Evolutionary conservation across 2,113 vertebrate species (phyloP), one percentile per base, ranked within the genome.

Genomic region (Plestiodon gilberti): DNA sequence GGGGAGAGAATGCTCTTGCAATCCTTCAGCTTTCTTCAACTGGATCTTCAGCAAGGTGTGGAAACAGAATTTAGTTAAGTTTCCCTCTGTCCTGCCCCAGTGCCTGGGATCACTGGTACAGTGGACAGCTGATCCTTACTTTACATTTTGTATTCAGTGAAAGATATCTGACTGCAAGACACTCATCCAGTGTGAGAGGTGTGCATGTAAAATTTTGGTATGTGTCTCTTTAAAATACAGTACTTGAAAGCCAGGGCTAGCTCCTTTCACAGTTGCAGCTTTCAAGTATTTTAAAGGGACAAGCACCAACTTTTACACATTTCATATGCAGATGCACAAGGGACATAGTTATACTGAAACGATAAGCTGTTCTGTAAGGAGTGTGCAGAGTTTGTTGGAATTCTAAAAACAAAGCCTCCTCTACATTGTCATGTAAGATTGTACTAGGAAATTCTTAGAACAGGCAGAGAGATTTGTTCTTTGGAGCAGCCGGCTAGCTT

Each of bases 401-500:
- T 71, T 84, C 6, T 3, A 6, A 11, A 74, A 6, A 22, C 4
- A 48, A 67, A 74, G 71, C 35, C 57, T 17, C 38, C 75, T 25
- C 2, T 35, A 14, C 0, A 0, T 2, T 33, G 2, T 35, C 22
- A 1, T 69, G 6, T 17, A 55, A 48, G 18, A n/a, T 35, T 80
- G 15, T 71, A 8, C 52, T 38, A 23, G 33, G 43, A 70, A 57
- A 13, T 17, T 71, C 67, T 73, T 71, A 75, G 23, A 87, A 74
- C 23, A 76, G 35, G 17, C 40, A 82, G 52, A 61, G 79, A n/a
- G 8, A 14, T 74, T 86, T 83, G 1, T 6, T 35, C 52, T 89
- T 59, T 78, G 84, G 13, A 84, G 52, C 7, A 86, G 25, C 55
- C 62, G 3, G 48, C 65, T 59, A 91, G 81, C 64, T 59, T 80